Conservation (phyloP, 1,140 invertebrate genomes). For the Caerostris darwini region DNA sequence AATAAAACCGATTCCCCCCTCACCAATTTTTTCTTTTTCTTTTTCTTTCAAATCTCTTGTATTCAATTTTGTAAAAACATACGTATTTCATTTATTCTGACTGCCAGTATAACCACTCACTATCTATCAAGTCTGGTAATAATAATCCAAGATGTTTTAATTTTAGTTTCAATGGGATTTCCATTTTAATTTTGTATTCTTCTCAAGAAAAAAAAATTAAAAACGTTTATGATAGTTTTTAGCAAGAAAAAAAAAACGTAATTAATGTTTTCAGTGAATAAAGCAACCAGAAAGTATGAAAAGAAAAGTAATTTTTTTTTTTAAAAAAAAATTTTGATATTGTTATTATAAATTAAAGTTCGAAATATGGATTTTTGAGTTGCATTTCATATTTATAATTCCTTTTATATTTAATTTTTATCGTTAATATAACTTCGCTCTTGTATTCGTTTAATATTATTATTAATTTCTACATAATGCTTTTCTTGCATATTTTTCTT, state of each 20-base stretch:
- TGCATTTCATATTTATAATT: neutral
- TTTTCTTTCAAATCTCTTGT: slow-evolving; percentile 15
- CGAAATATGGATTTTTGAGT: neutral
- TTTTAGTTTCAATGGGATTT: slow-evolving; percentile 31
- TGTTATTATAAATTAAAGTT: neutral
- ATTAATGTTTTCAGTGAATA: neutral
- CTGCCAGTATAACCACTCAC: neutral
- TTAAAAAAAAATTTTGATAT: neutral
- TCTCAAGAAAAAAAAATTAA: neutral
- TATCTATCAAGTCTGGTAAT: slow-evolving; percentile 21
- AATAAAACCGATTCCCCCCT: slow-evolving; percentile 3
- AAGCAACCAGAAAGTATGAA: too few species aligned
- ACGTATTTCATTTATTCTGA: neutral
- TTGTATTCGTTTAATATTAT: too few species aligned
- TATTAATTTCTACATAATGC: too few species aligned
- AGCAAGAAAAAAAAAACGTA: neutral
- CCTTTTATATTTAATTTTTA: neutral
- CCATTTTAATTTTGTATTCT: slow-evolving; percentile 28
- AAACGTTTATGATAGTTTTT: neutral
- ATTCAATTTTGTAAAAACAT: neutral
- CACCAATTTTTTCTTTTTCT: slow-evolving; percentile 10
- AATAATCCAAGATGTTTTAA: slow-evolving; percentile 49
- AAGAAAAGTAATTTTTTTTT: too few species aligned
- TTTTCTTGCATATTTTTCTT: too few species aligned
- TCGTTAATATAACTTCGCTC: neutral